Evolutionary conservation across 2,797 vertebrate genomes (phyloP).

Genomic region (Lepilemur ruficaudatus): DNA sequence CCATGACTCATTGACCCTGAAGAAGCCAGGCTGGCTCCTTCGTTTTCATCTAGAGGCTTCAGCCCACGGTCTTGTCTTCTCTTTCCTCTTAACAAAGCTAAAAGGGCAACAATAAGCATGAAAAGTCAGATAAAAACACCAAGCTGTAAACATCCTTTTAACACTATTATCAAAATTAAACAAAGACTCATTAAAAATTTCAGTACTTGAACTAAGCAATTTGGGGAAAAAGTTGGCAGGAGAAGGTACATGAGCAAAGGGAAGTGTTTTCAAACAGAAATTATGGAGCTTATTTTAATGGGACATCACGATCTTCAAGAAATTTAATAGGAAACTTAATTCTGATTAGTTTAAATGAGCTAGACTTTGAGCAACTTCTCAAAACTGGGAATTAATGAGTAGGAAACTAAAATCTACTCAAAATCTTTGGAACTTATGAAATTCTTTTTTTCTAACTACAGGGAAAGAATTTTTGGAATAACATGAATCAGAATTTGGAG

Average conservation of each 20-base stretch:
- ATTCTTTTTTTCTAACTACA: background rate
- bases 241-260: background rate
- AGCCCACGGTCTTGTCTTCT: constrained; percentile 32
- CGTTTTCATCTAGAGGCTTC: background rate
- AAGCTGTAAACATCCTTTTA: background rate
- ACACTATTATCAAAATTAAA: background rate
- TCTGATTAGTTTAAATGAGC: constrained; percentile 8
- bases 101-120: background rate
- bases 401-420: constrained; percentile 18
- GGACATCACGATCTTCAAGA: background rate
- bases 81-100: background rate
- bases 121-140: background rate
- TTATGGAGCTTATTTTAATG: constrained; percentile 33
- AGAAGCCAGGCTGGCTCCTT: constrained; percentile 20
- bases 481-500: background rate
- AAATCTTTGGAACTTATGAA: background rate
- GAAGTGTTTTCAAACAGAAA: background rate
- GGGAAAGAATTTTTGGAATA: constrained; percentile 7
- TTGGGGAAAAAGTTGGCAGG: background rate
- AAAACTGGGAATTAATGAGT: constrained; percentile 2
- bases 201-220: constrained; percentile 2
- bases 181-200: background rate
- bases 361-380: constrained; percentile 26
- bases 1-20: constrained; percentile 41
- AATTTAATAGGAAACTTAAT: constrained; percentile 34